Conservation (phyloP, 2,888 invertebrate species). For the Drosophila longiperda region DNA sequence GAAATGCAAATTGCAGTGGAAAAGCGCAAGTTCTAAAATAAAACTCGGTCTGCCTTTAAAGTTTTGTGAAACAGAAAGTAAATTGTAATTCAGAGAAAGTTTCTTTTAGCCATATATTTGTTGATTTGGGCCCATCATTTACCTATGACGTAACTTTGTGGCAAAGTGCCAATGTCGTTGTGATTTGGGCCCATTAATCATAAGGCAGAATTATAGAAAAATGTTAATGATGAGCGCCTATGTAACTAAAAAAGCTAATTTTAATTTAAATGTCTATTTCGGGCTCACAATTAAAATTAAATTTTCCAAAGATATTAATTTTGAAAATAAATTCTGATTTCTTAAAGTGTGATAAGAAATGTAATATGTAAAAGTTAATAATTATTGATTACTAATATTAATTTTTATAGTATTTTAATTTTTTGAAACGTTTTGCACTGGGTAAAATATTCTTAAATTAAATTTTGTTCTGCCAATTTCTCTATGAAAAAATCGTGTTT, state of each 20-base stretch:
- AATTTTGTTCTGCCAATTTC: neutral
- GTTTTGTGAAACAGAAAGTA: slow-evolving; percentile 70
- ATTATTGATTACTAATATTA: neutral
- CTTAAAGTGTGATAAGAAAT: too few relatives aligned
- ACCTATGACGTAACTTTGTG: slow-evolving; percentile 60
- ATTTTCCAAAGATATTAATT: neutral
- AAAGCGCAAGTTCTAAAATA: slow-evolving; percentile 58
- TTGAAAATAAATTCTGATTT: neutral
- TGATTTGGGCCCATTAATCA: slow-evolving; percentile 65
- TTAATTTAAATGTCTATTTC: slow-evolving; percentile 10
- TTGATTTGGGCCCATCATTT: slow-evolving; percentile 46
- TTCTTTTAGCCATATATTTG: slow-evolving; percentile 23
- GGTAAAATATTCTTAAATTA: neutral
- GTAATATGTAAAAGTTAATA: neutral
- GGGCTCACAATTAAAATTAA: neutral
- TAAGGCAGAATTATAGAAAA: slow-evolving; percentile 60
- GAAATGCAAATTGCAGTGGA: slow-evolving; percentile 40
- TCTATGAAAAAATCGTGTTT: neutral
- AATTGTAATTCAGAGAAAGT: slow-evolving; percentile 75
- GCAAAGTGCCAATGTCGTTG: slow-evolving; percentile 7
- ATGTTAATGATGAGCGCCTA: slow-evolving; percentile 62
- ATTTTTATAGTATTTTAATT: neutral
- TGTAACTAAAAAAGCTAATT: slow-evolving; percentile 42
- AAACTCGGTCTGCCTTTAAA: slow-evolving; percentile 38
- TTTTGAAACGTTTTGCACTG: neutral